Conservation (phyloP, 2,888 invertebrate species). For the Drosophila anomelani region DNA sequence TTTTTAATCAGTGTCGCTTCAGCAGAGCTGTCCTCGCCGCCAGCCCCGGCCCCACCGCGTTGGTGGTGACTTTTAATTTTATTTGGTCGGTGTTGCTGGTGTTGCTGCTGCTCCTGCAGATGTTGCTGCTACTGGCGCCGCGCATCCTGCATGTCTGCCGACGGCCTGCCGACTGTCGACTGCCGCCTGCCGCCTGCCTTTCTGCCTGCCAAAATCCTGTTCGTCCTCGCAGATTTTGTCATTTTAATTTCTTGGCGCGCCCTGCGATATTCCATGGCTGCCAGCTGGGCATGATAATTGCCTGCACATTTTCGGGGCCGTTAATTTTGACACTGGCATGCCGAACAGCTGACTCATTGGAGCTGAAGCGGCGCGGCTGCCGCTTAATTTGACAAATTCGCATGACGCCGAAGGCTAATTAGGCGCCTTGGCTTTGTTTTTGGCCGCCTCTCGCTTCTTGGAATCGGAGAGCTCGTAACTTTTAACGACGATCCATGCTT, state of each 20-base stretch:
- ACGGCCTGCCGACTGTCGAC: background rate
- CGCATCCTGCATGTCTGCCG: slow-evolving; percentile 36
- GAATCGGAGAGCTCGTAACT: slow-evolving; percentile 58
- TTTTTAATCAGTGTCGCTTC: slow-evolving; percentile 81
- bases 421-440: slow-evolving; percentile 61
- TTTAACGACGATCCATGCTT: slow-evolving; percentile 63
- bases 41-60: background rate
- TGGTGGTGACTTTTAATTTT: slow-evolving; percentile 67
- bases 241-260: slow-evolving; percentile 43
- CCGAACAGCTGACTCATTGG: slow-evolving; percentile 53
- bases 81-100: slow-evolving; percentile 39
- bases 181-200: slow-evolving; percentile 18
- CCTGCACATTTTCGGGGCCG: slow-evolving; percentile 64
- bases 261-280: slow-evolving; percentile 14
- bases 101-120: slow-evolving; percentile 28
- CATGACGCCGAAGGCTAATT: slow-evolving; percentile 71
- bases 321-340: slow-evolving; percentile 60
- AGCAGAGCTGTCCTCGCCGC: slow-evolving; percentile 56
- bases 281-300: slow-evolving; percentile 64
- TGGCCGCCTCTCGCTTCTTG: slow-evolving; percentile 40
- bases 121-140: slow-evolving; percentile 51
- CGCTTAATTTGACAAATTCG: slow-evolving; percentile 79
- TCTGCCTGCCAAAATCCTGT: slow-evolving; percentile 28
- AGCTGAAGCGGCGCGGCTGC: slow-evolving; percentile 34
- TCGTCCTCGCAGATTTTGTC: slow-evolving; percentile 27